Conservation (phyloP, 2,797 vertebrate species). For the Notoglanidium macrostoma region DNA sequence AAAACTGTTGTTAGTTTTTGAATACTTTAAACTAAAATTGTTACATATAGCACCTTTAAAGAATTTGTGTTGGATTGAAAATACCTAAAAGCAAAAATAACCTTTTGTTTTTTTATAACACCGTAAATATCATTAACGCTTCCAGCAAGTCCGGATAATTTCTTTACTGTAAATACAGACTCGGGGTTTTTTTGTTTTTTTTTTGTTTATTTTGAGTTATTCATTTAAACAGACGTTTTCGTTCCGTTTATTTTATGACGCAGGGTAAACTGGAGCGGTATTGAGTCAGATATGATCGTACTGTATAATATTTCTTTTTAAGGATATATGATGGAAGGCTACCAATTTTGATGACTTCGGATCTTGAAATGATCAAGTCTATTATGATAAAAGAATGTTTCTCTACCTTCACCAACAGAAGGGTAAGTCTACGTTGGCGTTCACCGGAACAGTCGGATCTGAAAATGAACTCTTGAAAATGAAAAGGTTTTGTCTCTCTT, state of each 20-base stretch:
- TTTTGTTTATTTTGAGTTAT: neutral
- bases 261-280: neutral
- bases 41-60: too few species aligned
- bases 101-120: neutral
- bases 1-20: too few species aligned
- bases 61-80: neutral
- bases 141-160: neutral
- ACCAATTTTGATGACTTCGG: slow-evolving; percentile 67
- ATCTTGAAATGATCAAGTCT: slow-evolving; percentile 73
- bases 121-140: neutral
- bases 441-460: neutral
- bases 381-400: slow-evolving; percentile 77
- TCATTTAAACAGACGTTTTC: neutral
- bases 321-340: slow-evolving; percentile 71
- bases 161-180: neutral
- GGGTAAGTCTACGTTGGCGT: slow-evolving; percentile 61
- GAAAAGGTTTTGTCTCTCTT: neutral
- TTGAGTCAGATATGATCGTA: neutral
- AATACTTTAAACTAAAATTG: too few species aligned
- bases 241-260: neutral
- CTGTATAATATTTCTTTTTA: slow-evolving; percentile 1
- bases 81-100: neutral
- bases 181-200: neutral
- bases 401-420: slow-evolving; percentile 75
- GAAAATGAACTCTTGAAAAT: too few species aligned